Conservation (phyloP, 53 echinoderm and acorn worm genomes). For the Holothuria leucospilota region DNA sequence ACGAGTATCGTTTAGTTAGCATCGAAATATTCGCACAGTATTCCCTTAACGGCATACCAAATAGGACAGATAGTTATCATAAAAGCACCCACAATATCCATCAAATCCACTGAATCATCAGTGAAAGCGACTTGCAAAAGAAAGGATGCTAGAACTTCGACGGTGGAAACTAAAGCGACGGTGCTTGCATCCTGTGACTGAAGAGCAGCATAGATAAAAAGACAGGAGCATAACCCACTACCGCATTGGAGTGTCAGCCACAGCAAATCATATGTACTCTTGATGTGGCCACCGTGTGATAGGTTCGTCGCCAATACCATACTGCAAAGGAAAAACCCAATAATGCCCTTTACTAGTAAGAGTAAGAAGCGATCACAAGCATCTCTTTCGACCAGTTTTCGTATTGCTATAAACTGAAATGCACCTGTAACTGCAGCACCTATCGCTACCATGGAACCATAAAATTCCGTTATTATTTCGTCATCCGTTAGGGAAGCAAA, state of each 20-base stretch:
- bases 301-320: not conserved
- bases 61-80: conserved; percentile 6
- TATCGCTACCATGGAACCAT: not conserved
- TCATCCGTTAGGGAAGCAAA: not conserved
- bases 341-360: not conserved
- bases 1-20: no score
- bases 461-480: not conserved
- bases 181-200: not conserved
- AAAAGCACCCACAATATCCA: conserved; percentile 17
- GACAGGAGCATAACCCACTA: not conserved
- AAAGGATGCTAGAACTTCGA: conserved; percentile 12
- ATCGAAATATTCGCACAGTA: not conserved
- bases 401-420: conserved; percentile 6
- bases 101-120: not conserved
- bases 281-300: not conserved
- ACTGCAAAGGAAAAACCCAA: not conserved
- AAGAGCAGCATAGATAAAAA: conserved; percentile 1
- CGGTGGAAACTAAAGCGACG: conserved; percentile 11
- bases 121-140: conserved; percentile 28
- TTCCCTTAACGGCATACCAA: not conserved
- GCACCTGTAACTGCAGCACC: conserved; percentile 2
- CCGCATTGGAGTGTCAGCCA: not conserved
- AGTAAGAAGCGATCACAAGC: not conserved
- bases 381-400: conserved; percentile 1
- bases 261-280: not conserved